Percentiles rank a stretch among this genome's conserved stretches.
These are phyloP conservation scores for Avahi laniger DNA, from an alignment of 2,797 vertebrate genomes.

Conservation along the genomic window DNA sequence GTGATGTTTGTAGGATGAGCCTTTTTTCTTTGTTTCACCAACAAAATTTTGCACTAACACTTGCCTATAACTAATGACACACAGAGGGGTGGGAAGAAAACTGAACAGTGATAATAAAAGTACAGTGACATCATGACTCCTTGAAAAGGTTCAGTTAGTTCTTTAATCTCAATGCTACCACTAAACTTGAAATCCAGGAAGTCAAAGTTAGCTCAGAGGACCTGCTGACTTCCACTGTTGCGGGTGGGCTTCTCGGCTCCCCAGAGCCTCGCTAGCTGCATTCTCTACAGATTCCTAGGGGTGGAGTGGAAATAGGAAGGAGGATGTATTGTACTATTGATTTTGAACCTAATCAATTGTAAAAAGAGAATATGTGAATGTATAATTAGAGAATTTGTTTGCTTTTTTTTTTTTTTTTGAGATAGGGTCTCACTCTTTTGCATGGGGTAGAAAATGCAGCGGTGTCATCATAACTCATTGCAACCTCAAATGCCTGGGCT, in stretches of 20 bases:
- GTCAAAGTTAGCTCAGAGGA: not conserved
- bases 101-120: not conserved
- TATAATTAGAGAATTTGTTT: not conserved
- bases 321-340: not conserved
- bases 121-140: not conserved
- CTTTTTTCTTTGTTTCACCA: not conserved
- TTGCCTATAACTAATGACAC: not conserved
- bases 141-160: not conserved
- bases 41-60: not conserved
- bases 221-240: not conserved
- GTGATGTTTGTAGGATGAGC: not conserved
- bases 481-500: not conserved
- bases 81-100: not conserved
- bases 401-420: not conserved
- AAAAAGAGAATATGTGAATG: not conserved
- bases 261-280: not conserved
- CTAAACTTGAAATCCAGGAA: not conserved
- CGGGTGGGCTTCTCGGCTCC: not conserved
- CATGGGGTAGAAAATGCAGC: not conserved
- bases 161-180: not conserved
- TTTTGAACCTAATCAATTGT: not conserved
- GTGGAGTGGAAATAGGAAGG: not conserved
- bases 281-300: not conserved
- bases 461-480: not conserved
- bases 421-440: not conserved